Base-by-base conservation (phyloP, 2,113 vertebrate genomes). In the Megalops atlanticus region DNA sequence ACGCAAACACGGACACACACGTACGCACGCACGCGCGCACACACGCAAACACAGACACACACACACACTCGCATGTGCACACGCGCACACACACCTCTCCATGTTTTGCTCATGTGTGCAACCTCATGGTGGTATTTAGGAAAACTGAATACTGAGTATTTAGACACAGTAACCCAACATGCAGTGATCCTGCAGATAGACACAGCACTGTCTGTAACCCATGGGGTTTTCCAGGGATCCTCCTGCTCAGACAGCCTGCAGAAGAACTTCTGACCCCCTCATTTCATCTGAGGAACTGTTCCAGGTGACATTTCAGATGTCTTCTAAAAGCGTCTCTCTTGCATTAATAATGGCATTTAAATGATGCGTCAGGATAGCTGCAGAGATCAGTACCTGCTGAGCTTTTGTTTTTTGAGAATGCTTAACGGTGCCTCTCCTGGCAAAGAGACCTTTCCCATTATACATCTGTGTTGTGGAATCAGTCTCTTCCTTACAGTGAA, bases 41-140 rank as follows among this genome's bases (percentile, higher is more conserved):
- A 78, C 68, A 31, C 74, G 54, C 76, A 72, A 41, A 73, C 8
- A 0, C 41, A 76, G 14, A 76, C 41, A 21, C 15, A 58, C 21
- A 41, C 31, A 79, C 39, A 45, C 76, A 76, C 74, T 71, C 75
- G 49, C 70, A 69, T 40, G 49, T 35, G 75, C 80, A 82, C 33
- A 41, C 2, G 36, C 73, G 79, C 58, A 68, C 35, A 40, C 75
- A 80, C 38, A 76, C 49, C 43, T 73, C 39, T 18, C 45, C 77
- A 83, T 73, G 52, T 5, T n/a, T 58, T 49, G 12, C 18, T 21
- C 2, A 0, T 54, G 49, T 54, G 49, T n/a, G n/a, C n/a, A n/a
- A n/a, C n/a, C n/a, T n/a, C n/a, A n/a, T n/a, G n/a, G n/a, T n/a
- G n/a, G n/a, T n/a, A n/a, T n/a, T n/a, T n/a, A n/a, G n/a, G n/a